Percentiles rank a stretch among this genome's conserved stretches.
Evolutionary conservation across 2,113 vertebrate species (phyloP).

Genomic region (Marcusenius ussheri): DNA sequence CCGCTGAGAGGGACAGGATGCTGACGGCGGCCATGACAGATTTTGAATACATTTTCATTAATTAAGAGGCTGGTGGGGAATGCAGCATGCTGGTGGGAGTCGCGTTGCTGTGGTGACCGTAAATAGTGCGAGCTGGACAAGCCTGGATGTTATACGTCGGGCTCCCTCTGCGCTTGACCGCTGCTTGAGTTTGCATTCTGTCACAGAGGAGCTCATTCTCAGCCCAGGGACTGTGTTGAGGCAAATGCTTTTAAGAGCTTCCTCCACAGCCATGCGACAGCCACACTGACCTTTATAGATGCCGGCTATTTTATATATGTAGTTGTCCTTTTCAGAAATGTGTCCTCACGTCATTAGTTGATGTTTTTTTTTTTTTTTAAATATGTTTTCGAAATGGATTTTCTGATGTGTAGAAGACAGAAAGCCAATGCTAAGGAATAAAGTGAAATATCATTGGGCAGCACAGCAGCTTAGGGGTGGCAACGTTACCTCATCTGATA

Average conservation of each 20-base stretch:
- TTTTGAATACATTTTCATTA: conserved; percentile 48
- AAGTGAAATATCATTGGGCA: neutral
- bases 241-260: neutral
- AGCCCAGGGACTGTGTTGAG: neutral
- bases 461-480: neutral
- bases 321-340: conserved; percentile 31
- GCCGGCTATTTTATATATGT: neutral
- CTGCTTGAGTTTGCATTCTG: conserved; percentile 27
- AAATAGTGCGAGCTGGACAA: conserved; percentile 38
- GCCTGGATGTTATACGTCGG: conserved; percentile 23
- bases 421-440: neutral
- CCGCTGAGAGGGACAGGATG: conserved; percentile 14
- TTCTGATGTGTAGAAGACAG: neutral
- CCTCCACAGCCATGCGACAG: neutral
- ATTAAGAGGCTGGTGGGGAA: conserved; percentile 44
- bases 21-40: conserved; percentile 27
- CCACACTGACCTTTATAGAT: neutral
- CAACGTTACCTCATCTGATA: neutral
- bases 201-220: conserved; percentile 29
- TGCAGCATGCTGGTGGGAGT: conserved; percentile 39
- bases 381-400: neutral
- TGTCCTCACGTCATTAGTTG: neutral
- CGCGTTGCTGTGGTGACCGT: conserved; percentile 27
- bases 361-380: neutral
- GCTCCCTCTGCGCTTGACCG: conserved; percentile 31